Conservation (phyloP, 2,797 vertebrate species). For the Poeciliopsis gracilis region DNA sequence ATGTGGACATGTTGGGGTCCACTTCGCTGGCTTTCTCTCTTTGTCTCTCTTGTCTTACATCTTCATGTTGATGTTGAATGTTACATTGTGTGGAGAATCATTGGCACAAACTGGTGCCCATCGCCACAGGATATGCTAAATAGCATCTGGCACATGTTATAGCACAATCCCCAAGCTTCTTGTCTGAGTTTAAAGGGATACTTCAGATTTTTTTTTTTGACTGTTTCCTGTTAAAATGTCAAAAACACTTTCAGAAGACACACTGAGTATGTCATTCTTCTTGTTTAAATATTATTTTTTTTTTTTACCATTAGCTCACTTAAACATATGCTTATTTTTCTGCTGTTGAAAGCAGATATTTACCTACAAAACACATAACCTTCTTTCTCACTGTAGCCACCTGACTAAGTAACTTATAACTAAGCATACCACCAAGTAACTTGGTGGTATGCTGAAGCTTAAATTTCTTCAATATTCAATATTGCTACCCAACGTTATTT, state of each 20-base stretch:
- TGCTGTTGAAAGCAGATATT: background rate
- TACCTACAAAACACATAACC: background rate
- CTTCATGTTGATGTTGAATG: conserved; percentile 58
- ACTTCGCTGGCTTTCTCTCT: conserved; percentile 37
- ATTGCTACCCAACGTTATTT: background rate
- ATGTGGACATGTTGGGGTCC: conserved; percentile 45
- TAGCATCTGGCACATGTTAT: conserved; percentile 30
- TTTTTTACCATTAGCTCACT: background rate
- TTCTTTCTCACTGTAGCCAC: background rate
- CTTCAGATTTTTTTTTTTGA: background rate
- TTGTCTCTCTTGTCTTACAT: conserved; percentile 51
- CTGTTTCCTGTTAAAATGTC: background rate
- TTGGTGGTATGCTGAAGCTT: background rate
- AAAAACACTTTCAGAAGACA: background rate
- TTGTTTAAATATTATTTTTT: background rate
- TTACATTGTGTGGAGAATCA: conserved; percentile 55
- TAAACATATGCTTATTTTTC: background rate
- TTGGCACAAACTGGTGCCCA: conserved; percentile 52
- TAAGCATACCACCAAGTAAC: no score
- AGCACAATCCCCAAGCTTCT: conserved; percentile 36
- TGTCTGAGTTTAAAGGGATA: conserved; percentile 20
- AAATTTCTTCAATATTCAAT: background rate
- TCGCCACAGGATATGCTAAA: conserved; percentile 45
- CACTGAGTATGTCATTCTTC: background rate
- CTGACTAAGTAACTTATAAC: background rate